Conservation (phyloP, 2,888 invertebrate species). For the Himalopsyche tibetana region DNA sequence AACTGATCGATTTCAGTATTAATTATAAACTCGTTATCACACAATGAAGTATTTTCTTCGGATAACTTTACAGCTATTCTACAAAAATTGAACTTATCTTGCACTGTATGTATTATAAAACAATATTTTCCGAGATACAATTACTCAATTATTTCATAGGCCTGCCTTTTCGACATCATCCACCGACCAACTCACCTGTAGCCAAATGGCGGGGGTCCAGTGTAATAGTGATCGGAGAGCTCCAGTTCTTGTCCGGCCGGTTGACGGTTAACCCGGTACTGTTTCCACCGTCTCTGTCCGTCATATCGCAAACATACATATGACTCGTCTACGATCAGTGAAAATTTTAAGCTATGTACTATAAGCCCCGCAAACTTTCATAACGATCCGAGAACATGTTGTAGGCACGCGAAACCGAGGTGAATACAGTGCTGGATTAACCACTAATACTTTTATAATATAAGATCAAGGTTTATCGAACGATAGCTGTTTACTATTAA, state of each 20-base stretch:
- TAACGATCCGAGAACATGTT: not conserved
- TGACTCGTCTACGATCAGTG: slow-evolving; percentile 5
- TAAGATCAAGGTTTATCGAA: no score
- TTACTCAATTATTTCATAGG: not conserved
- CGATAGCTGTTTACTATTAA: no score
- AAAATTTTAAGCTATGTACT: not conserved
- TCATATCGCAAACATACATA: not conserved
- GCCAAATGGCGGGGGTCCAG: not conserved
- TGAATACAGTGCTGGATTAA: not conserved
- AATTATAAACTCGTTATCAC: no score
- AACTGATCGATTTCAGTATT: no score
- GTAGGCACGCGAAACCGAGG: not conserved
- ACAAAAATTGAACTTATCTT: no score
- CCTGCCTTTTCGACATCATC: not conserved
- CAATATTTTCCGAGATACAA: no score
- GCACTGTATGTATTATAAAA: no score
- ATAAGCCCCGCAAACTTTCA: not conserved
- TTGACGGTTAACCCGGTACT: slow-evolving; percentile 27
- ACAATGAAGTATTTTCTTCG: no score
- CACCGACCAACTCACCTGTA: not conserved
- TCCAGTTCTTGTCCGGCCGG: slow-evolving; percentile 49
- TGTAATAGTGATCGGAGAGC: slow-evolving; percentile 5
- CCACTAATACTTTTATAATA: not conserved
- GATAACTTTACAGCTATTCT: no score
- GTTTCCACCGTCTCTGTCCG: not conserved